These are phyloP conservation scores for Leucophora obtusa DNA, from an alignment of 2,888 invertebrate species.

Conservation along the genomic window DNA sequence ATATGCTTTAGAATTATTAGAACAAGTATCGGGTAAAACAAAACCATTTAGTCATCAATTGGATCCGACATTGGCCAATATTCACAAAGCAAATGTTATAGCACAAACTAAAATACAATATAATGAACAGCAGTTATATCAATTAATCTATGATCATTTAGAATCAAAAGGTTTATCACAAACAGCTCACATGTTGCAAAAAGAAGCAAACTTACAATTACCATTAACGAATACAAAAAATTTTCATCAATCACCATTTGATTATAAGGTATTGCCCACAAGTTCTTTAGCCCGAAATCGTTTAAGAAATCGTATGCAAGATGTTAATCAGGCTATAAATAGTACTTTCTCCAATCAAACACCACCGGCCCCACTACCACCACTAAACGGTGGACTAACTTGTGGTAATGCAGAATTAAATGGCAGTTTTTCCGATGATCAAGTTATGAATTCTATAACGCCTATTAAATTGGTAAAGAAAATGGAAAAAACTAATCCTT, in stretches of 20 bases:
- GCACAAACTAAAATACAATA: slow-evolving; percentile 97
- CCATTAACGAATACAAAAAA: slow-evolving; percentile 74
- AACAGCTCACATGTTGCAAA: slow-evolving; percentile 86
- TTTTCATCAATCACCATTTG: slow-evolving; percentile 78
- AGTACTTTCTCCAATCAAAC: neutral
- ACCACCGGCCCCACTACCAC: neutral
- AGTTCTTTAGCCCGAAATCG: slow-evolving; percentile 72
- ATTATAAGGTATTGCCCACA: slow-evolving; percentile 73
- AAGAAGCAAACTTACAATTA: slow-evolving; percentile 84
- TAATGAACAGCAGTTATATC: slow-evolving; percentile 94
- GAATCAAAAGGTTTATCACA: slow-evolving; percentile 85
- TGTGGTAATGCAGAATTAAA: slow-evolving; percentile 52
- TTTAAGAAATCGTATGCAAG: slow-evolving; percentile 75
- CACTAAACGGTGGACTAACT: neutral
- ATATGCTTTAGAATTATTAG: slow-evolving; percentile 93
- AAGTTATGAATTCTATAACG: slow-evolving; percentile 62
- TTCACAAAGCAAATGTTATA: slow-evolving; percentile 95
- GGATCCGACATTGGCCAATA: slow-evolving; percentile 92
- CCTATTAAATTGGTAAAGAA: slow-evolving; percentile 75
- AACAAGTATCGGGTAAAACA: slow-evolving; percentile 94
- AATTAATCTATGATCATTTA: slow-evolving; percentile 94
- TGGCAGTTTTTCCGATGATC: slow-evolving; percentile 61
- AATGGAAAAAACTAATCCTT: slow-evolving; percentile 61
- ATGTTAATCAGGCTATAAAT: slow-evolving; percentile 70
- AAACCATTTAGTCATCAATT: slow-evolving; percentile 87